Conservation (phyloP, 2,888 invertebrate genomes). For the Nysson spinosus region DNA sequence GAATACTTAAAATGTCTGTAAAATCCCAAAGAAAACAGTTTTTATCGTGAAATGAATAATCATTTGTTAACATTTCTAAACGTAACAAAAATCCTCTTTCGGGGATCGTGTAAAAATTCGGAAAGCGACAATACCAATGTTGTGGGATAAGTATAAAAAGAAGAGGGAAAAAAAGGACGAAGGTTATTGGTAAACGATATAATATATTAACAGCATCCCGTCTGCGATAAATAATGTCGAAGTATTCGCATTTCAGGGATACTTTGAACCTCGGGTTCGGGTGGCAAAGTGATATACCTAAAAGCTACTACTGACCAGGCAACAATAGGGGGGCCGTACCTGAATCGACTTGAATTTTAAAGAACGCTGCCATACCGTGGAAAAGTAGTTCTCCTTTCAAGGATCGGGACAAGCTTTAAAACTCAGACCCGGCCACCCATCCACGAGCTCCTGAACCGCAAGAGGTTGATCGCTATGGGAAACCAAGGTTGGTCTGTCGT, state of each 20-base stretch:
- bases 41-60: too few species aligned
- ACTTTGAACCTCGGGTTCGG: constrained; percentile 5
- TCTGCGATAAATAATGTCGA: constrained; percentile 11
- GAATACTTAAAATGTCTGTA: too few species aligned
- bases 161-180: neutral
- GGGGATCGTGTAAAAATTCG: too few species aligned
- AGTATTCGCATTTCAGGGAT: constrained; percentile 3
- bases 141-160: neutral
- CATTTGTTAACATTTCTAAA: too few species aligned
- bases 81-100: too few species aligned
- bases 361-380: constrained; percentile 15
- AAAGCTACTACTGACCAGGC: neutral
- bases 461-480: constrained; percentile 38
- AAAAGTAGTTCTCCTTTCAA: constrained; percentile 28
- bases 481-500: constrained; percentile 44
- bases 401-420: constrained; percentile 24
- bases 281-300: constrained; percentile 7
- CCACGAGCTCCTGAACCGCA: constrained; percentile 13
- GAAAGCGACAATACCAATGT: too few species aligned
- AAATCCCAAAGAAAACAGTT: too few species aligned
- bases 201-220: constrained; percentile 4
- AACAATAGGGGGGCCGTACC: constrained; percentile 9
- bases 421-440: constrained; percentile 10
- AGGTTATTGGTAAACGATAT: too few species aligned
- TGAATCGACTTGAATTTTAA: constrained; percentile 46